phyloP scores from a whole-genome alignment of 1,140 invertebrate species.

The Scaptomyza pallida region DNA sequence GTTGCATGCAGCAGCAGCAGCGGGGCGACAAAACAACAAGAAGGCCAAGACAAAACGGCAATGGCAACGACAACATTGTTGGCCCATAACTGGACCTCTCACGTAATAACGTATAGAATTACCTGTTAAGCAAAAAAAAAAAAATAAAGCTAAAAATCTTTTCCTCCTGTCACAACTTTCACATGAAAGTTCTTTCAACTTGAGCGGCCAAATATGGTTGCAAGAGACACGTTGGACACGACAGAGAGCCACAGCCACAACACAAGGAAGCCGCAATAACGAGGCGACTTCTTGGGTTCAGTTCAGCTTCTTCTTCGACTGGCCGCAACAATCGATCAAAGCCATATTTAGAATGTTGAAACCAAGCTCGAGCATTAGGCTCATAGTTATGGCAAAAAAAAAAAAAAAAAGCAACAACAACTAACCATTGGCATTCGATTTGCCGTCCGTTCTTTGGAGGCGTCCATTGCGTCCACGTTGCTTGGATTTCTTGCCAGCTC shows the following conservation, averaged over 20 bases:
- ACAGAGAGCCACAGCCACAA: constrained; percentile 29
- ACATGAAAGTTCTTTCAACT: constrained; percentile 83
- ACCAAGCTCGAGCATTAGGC: constrained; percentile 25
- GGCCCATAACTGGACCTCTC: constrained; percentile 80
- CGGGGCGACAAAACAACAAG: not conserved
- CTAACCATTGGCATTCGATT: constrained; percentile 68
- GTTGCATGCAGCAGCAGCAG: constrained; percentile 8
- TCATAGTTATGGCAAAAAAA: constrained; percentile 23
- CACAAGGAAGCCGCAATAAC: constrained; percentile 59
- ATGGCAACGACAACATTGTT: constrained; percentile 56
- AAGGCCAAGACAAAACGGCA: constrained; percentile 31
- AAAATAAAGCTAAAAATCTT: constrained; percentile 56
- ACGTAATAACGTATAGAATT: constrained; percentile 81
- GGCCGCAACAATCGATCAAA: constrained; percentile 64
- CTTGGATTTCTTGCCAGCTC: constrained; percentile 47
- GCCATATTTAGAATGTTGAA: constrained; percentile 68
- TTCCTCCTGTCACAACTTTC: constrained; percentile 82
- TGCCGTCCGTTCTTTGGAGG: constrained; percentile 54
- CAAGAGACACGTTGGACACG: constrained; percentile 58
- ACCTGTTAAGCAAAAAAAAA: constrained; percentile 45
- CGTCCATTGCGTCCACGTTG: constrained; percentile 73
- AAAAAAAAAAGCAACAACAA: constrained; percentile 2
- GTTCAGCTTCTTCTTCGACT: constrained; percentile 17
- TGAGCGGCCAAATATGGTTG: constrained; percentile 76
- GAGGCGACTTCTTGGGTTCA: constrained; percentile 51